Base-by-base conservation (phyloP, 2,797 vertebrate genomes). In the Chelon auratus region DNA sequence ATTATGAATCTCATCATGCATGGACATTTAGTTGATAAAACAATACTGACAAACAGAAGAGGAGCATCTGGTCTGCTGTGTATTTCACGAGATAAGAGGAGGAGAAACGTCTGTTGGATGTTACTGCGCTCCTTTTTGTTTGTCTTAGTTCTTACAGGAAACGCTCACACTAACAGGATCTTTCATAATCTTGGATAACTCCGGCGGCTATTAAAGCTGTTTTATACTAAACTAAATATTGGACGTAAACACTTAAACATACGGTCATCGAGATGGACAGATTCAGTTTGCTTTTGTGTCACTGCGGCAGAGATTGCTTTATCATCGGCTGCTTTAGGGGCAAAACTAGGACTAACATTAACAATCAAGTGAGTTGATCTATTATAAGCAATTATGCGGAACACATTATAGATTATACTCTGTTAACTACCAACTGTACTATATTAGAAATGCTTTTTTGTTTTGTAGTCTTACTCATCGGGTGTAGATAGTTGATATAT, bases 91-190 rank as follows among this genome's bases (percentile, higher is more conserved):
- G 66, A 66, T 22, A 33, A 57, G 26, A 9, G 9, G 22, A 9
- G 1, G 1, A 39, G 55, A 54, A 18, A 2, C 24, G 40, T 42
- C 48, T 43, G 22, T 57, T 75, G 11, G 62, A 60, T 60, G 12
- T 52, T 65, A 40, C 15, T 64, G 51, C 0, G 12, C 30, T 52
- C n/a, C 4, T 64, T 54, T 70, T 42, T 78, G 66, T 80, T 88
- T 87, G 61, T 85, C 79, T 86, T 78, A 45, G 70, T 58, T 78
- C 45, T 75, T 62, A 52, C 75, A 70, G 74, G 73, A 90, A 84
- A 78, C 20, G 1, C 30, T 54, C 26, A 13, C 52, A 42, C 43
- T 51, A 74, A 60, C 5, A 0, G 42, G 17, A 42, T 37, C 55
- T 82, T 85, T 81, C 67, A 64, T 81, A 71, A 80, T 72, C 39